Evolutionary conservation across 2,797 vertebrate genomes (phyloP), one percentile per base, ranked within the genome.

Genomic region (Rhinella marina): DNA sequence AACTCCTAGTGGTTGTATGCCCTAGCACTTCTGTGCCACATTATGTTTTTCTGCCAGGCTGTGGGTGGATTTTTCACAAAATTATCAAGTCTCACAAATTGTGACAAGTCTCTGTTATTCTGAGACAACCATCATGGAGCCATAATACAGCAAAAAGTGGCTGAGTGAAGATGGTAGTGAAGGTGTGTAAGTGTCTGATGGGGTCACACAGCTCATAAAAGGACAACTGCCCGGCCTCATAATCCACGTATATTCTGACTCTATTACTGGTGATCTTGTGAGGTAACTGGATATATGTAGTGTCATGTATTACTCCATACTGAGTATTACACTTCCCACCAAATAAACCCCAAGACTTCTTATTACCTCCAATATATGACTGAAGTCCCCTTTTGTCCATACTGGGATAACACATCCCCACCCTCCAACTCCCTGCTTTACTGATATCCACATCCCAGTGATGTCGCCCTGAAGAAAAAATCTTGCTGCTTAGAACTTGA

Each of bases 391-490:
- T 68, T 68, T 21, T 23, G 21, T 62, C 61, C 61, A 62, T 62
- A 62, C 19, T 62, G 61, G 21, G 21, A 21, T 81, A 81, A 48
- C 56, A 81, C 11, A 81, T 32, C 19, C 78, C 78, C 10, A 81
- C 27, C 57, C 78, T 81, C 78, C 78, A 81, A 21, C 61, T 81
- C 78, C 57, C 78, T 7, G 19, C 8, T 13, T 81, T 21, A 23
- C 57, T 81, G 19, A 59, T 81, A 11, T 81, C 27, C 54, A 81
- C 78, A 23, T 81, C 78, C 78, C 78, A 81, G 57, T 62, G 48
- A 81, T 62, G 78, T n/a, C 78, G 57, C 13, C 78, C 78, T 41
- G 57, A 62, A 29, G 29, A 62, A 62, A 62, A 62, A 62, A 7
- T 62, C 61, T 10, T 62, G 61, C 23, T 23, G 21, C 61, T 62